Evolutionary conservation across 2,888 invertebrate species (phyloP).

Genomic region (Adelognathus sp.): DNA sequence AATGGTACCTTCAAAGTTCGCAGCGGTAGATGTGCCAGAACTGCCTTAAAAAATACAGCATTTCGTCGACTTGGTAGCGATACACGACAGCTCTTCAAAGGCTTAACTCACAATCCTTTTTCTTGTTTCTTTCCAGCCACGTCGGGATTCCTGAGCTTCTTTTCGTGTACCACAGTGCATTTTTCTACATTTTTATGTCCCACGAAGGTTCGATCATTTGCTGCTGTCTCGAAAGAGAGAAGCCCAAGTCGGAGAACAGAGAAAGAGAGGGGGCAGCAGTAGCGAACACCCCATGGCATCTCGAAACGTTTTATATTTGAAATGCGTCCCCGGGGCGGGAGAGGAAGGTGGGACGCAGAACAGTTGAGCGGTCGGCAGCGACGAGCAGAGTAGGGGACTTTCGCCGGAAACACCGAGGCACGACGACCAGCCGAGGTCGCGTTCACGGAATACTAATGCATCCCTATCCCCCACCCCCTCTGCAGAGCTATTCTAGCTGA

Average conservation of each 20-base stretch:
- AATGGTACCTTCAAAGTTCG: no score
- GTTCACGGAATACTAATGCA: slow-evolving; percentile 73
- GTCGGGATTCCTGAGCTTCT: slow-evolving; percentile 41
- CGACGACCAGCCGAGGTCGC: slow-evolving; percentile 60
- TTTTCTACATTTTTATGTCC: slow-evolving; percentile 46
- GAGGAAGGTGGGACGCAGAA: slow-evolving; percentile 17
- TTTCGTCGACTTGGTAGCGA: not conserved
- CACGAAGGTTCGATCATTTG: slow-evolving; percentile 54
- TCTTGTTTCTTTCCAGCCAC: not conserved
- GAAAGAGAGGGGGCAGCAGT: not conserved
- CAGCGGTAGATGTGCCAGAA: no score
- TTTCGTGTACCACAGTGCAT: slow-evolving; percentile 46
- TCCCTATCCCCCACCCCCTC: slow-evolving; percentile 52
- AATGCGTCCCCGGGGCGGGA: slow-evolving; percentile 57
- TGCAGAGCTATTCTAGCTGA: slow-evolving; percentile 56
- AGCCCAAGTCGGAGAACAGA: not conserved
- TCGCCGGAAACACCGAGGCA: slow-evolving; percentile 71
- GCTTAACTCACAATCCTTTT: not conserved
- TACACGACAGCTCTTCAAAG: not conserved
- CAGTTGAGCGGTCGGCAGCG: slow-evolving; percentile 44
- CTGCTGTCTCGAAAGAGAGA: slow-evolving; percentile 28
- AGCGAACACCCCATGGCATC: not conserved
- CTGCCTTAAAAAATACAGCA: not conserved
- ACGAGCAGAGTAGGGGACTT: slow-evolving; percentile 33
- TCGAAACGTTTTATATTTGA: slow-evolving; percentile 62